Base-by-base conservation (phyloP, 2,113 vertebrate genomes). In the Gymnorhina tibicen region DNA sequence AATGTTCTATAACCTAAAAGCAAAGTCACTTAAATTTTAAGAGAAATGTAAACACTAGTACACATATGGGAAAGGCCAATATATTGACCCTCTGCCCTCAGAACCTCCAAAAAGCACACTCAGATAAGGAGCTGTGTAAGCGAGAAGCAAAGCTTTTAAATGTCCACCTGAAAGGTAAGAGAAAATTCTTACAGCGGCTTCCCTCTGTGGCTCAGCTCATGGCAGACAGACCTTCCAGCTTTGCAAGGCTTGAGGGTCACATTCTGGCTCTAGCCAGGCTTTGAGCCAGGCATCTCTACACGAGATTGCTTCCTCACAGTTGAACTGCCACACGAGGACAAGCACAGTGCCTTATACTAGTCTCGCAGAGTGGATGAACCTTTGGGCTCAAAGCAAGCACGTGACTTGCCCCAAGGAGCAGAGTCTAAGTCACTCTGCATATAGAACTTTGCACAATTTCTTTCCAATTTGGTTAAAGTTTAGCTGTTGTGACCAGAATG, bases 291-390 rank as follows among this genome's bases (percentile, higher is more conserved):
- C 44, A 14, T 16, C 41, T 5, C 23, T 11, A 33, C 62, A 67
- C 1, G 47, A 70, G 50, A 19, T 20, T 72, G 32, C 37, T 70
- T n/a, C 68, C 84, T 55, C 26, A 11, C 37, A 63, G 81, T 0
- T 49, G 41, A 80, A 58, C 63, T 80, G 72, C 11, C 44, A 68
- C 75, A 50, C 12, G 56, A 87, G 82, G 52, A 50, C 56, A 33
- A 63, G 47, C 0, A 0, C 60, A 27, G 69, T 15, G 46, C 33
- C 85, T 72, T 10, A 2, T 1, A 42, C 3, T 1, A 2, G 19
- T 53, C 52, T 49, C 26, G 1, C 26, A 23, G 49, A 5, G 32
- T 2, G 22, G 75, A n/a, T 13, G 23, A 37, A 42, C 47, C 46
- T 59, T 8, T 21, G 39, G 63, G 37, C 67, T 16, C 55, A 86